Evolutionary conservation across 2,113 vertebrate genomes (phyloP).

Genomic region (Sapajus apella): DNA sequence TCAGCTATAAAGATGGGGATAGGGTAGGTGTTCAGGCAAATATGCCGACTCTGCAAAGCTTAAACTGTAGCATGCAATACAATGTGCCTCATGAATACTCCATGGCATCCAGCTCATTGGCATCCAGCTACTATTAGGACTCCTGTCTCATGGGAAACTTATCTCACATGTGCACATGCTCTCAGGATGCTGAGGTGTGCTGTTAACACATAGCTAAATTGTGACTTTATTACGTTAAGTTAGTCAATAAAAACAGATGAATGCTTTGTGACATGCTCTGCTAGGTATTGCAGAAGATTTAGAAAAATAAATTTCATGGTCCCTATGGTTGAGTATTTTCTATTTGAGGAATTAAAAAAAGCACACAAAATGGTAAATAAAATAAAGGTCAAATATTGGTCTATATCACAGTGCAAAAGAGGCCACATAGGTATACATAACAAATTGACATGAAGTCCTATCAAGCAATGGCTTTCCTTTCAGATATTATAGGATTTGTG

Average conservation of each 20-base stretch:
- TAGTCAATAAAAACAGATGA: neutral
- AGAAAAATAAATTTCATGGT: neutral
- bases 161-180: accelerated
- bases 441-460: neutral
- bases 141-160: neutral
- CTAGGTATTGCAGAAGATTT: neutral
- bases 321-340: neutral
- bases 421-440: too few species aligned
- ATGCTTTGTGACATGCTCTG: neutral
- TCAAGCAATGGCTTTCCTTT: neutral
- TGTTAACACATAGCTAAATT: neutral
- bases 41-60: neutral
- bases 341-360: neutral
- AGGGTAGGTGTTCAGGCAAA: neutral
- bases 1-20: neutral
- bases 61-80: neutral
- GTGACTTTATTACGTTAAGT: neutral
- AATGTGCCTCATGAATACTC: neutral
- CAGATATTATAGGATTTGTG: neutral
- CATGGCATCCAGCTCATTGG: too few species aligned
- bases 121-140: accelerated
- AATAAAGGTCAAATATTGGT: neutral
- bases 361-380: neutral
- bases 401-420: neutral
- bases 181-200: neutral